Base-by-base conservation (phyloP, 2,113 vertebrate species). In the Dipodomys ordii region DNA sequence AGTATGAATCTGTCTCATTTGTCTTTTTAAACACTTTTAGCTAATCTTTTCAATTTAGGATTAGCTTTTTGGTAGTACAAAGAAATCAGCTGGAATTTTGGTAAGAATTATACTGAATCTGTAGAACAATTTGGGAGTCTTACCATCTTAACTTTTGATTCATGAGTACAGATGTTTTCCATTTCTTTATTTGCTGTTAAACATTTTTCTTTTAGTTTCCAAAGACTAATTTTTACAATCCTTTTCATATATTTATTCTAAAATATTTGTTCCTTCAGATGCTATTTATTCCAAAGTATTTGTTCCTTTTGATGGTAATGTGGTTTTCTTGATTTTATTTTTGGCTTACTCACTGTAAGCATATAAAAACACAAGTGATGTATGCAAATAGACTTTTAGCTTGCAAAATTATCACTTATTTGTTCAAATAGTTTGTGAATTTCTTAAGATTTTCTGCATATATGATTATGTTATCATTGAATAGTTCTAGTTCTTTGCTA, bases 131-230 rank as follows among this genome's bases (percentile, higher is more conserved):
- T n/a, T 64, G 62, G 22, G 23, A 57, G 2, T 71, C 28, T 53
- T 80, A 62, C 3, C 3, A 86, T 73, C 6, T 93, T 72, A 77
- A 77, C 30, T 85, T 93, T 16, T 65, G 35, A 72, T 53, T 62
- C 30, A 32, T 0, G 15, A 32, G 83, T 4, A 90, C 22, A 74
- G 25, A 92, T 74, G 2, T 44, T 86, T 92, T 74, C 30, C 20
- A 86, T 60, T 73, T 88, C 72, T 39, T 83, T 49, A 53, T 49
- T 77, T 92, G 73, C 57, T 87, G 28, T 81, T 44, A 92, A 39
- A 89, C 32, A 89, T 30, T 87, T 9, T 86, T 83, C 64, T 83
- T 79, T 9, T 44, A 68, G 39, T 64, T 92, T 68, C 90, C 65
- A 74, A 84, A 73, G 30, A 57, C 13, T 32, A 82, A 60, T 35